Evolutionary conservation across 2,113 vertebrate genomes (phyloP), one percentile per base, ranked within the genome.

Genomic region (Falco punctatus): DNA sequence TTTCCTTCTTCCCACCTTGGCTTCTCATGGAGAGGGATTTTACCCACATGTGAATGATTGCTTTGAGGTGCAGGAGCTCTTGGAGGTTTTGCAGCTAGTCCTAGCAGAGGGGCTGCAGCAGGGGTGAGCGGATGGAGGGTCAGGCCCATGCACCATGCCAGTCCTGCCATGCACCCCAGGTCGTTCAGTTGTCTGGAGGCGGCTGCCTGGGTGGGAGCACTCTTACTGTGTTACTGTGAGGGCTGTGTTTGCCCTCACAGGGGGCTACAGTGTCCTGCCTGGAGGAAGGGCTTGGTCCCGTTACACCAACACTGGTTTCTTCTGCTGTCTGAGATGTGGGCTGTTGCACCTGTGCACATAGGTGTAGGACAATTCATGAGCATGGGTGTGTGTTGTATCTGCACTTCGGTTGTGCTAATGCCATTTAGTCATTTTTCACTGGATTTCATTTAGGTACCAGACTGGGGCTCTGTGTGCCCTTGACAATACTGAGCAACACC

Each of bases 371-470:
- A 92, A 96, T 94, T 94, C 96, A 93, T 82, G 85, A 82, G 81
- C 52, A 1, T 44, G 52, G 4, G 16, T 61, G 55, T 38, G 44
- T 85, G 65, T 19, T 87, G 65, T 54, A 59, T 72, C 86, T 85
- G 90, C 85, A 35, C 90, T 82, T 85, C 35, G 85, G 85, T 83
- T 57, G 6, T 75, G 84, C 51, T 95, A 84, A 94, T 91, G 73
- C 81, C 67, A 38, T 96, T 91, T 67, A 94, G 84, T 91, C 72
- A 94, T 96, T 97, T 97, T 93, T 94, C 95, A 97, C 78, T 46
- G 90, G 81, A 91, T 95, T 97, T 94, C 90, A 94, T 93, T 95
- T 95, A 89, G 96, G 92, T 89, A 94, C 84, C 19, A 11, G 81
- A 52, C 81, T 64, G 66, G 78, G 65, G 77, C 59, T 75, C 83